Evolutionary conservation across 2,888 invertebrate genomes (phyloP).

Genomic region (Maniola hyperantus): DNA sequence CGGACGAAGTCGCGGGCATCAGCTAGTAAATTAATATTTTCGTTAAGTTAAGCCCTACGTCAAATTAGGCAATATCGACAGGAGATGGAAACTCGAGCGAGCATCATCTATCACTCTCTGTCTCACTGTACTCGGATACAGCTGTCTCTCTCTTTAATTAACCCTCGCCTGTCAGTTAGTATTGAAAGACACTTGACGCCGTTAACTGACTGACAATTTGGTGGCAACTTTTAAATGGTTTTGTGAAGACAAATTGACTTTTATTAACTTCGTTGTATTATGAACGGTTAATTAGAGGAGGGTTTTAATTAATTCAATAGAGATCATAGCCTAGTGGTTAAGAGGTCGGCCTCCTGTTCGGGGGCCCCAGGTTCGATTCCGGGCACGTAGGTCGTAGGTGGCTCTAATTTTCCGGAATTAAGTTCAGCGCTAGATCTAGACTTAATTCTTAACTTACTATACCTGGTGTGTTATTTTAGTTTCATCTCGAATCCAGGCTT

Average conservation of each 20-base stretch:
- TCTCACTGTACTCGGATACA: slow-evolving; percentile 45
- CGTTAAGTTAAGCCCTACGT: slow-evolving; percentile 9
- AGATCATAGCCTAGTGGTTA: no score
- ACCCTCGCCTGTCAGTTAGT: slow-evolving; percentile 57
- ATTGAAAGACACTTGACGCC: slow-evolving; percentile 67
- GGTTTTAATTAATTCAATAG: neutral
- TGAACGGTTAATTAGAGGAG: neutral
- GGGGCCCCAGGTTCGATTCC: no score
- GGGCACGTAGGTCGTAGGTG: no score
- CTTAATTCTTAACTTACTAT: no score
- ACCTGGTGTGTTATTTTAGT: no score
- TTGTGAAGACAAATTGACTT: slow-evolving; percentile 15
- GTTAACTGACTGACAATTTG: slow-evolving; percentile 67
- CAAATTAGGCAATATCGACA: slow-evolving; percentile 33
- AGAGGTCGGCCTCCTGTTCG: no score
- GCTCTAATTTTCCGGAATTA: no score
- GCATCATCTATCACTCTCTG: slow-evolving; percentile 50
- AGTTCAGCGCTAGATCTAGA: no score
- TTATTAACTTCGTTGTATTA: neutral
- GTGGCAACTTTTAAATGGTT: slow-evolving; percentile 51
- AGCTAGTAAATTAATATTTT: neutral
- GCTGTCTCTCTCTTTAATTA: slow-evolving; percentile 26
- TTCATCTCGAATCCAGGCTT: no score
- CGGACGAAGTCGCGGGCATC: no score
- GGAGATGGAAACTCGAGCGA: slow-evolving; percentile 20